Evolutionary conservation across 1,140 invertebrate genomes (phyloP), one percentile per base, ranked within the genome.

Genomic region (Zaprionus vittiger): DNA sequence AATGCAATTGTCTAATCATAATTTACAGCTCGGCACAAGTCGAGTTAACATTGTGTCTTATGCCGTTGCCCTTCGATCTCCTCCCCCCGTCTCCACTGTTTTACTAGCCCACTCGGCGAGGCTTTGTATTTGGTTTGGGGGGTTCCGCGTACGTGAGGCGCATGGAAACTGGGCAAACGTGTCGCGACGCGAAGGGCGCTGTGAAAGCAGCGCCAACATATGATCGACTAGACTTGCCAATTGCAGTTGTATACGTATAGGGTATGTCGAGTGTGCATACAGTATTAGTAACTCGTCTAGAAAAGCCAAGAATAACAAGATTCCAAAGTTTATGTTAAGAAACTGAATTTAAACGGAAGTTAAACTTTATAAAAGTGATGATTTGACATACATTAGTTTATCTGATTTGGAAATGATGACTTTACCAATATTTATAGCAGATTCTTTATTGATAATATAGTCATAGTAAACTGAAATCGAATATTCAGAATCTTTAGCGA

Each of bases 101-200:
- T 41, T n/a, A 41, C 41, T 20, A 47, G n/a, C 41, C 6, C n/a
- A 47, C 41, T 47, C 7, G 4, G 41, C 47, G 47, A 49, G 17
- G 47, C 47, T 20, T 52, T 52, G 47, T 24, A 5, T 52, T 52
- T 20, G 9, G 11, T 47, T 49, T 31, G 9, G 41, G 41, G 41
- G 34, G 59, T 78, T 81, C 69, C 69, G 81, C 49, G 54, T 85
- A 84, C 82, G 82, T 84, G 82, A 78, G 82, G n/a, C 37, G 82
- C 82, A 84, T 84, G 69, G 79, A 84, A 84, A 84, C 82, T 55
- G 60, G 37, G 22, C 44, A 70, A 79, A 84, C 82, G 82, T 84
- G 82, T 65, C 66, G 62, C 28, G 60, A 24, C 34, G 37, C 22
- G 59, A 61, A 41, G 59, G 59, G 59, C 37, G 62, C 20, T 11